Percentiles rank a stretch among this genome's conserved stretches.
Conservation (phyloP, 1,140 invertebrate genomes). For the Atta colombica region DNA sequence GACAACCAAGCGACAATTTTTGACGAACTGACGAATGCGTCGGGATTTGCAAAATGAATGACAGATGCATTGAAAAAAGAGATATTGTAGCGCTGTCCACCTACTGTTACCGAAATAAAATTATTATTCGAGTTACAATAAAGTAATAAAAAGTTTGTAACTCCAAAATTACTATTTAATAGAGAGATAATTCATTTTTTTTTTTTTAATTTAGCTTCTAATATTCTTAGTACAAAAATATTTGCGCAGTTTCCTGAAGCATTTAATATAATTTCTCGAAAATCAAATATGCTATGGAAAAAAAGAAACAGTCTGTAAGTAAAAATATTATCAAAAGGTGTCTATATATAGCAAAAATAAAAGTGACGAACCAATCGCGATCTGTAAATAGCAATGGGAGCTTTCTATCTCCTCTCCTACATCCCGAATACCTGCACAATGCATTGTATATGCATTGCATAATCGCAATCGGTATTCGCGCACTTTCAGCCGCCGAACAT, state of each 20-base stretch:
- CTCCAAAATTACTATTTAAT: neutral
- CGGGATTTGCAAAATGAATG: neutral
- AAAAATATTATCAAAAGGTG: neutral
- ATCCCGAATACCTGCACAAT: conserved; percentile 21
- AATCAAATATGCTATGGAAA: neutral
- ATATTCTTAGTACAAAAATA: neutral
- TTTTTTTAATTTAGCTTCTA: neutral
- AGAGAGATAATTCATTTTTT: neutral
- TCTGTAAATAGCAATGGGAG: neutral
- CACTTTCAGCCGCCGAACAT: conserved; percentile 73
- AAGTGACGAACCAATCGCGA: neutral
- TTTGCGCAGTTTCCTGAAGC: neutral
- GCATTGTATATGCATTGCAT: conserved; percentile 25
- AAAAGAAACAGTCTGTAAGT: neutral
- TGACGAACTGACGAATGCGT: conserved; percentile 12
- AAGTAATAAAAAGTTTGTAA: neutral
- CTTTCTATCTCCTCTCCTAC: conserved; percentile 32
- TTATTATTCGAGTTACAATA: neutral
- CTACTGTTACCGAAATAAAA: neutral
- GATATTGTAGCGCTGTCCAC: neutral
- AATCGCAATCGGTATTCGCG: conserved; percentile 58
- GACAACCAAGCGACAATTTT: conserved; percentile 55
- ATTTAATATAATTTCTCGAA: neutral
- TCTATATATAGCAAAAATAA: conserved; percentile 3
- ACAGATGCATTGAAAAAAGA: neutral